Conservation (phyloP, 1,140 invertebrate genomes). For the Dufourea novaeangliae region DNA sequence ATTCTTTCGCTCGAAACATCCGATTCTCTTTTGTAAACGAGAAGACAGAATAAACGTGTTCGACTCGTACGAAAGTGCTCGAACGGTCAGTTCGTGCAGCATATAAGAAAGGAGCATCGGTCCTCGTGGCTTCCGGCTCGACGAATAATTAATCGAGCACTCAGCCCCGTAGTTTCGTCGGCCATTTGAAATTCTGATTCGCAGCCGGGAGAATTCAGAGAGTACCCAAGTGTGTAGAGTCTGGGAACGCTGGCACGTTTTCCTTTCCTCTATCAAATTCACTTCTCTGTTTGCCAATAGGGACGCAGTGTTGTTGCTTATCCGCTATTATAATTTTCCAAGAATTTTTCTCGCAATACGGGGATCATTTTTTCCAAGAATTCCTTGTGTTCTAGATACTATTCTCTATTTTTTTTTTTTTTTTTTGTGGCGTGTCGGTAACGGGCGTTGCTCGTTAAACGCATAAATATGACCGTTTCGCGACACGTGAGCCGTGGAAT, state of each 20-base stretch:
- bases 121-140: constrained; percentile 25
- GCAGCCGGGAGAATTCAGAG: constrained; percentile 12
- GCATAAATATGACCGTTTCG: too few species aligned
- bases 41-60: too few species aligned
- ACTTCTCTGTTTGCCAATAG: not conserved
- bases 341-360: too few species aligned
- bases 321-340: too few species aligned
- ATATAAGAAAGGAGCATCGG: not conserved
- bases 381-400: too few species aligned
- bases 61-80: not conserved
- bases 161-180: constrained; percentile 9
- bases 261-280: not conserved
- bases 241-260: not conserved
- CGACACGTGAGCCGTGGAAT: too few species aligned
- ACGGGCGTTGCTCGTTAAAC: too few species aligned
- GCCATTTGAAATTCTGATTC: constrained; percentile 59
- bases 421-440: too few species aligned
- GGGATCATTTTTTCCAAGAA: too few species aligned
- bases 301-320: not conserved
- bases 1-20: too few species aligned
- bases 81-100: not conserved
- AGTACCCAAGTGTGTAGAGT: constrained; percentile 6
- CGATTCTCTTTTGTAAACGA: too few species aligned
- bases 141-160: constrained; percentile 57
- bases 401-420: too few species aligned